These are phyloP conservation scores for Lindbergichthys nudifrons DNA, from an alignment of 2,797 vertebrate species.

Conservation along the genomic window DNA sequence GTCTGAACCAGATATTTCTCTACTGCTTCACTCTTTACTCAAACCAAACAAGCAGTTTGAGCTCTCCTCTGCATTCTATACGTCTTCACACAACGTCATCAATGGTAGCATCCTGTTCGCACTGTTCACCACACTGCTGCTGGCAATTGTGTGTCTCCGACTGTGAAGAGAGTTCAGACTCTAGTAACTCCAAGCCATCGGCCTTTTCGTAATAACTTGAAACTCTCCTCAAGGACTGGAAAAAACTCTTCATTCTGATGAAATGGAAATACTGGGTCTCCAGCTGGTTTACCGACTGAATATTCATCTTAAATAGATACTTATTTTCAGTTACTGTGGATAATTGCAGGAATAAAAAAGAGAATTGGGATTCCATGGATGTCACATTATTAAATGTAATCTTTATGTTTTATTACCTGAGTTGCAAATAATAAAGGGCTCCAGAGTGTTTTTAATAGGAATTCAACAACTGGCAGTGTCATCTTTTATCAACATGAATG, in stretches of 20 bases:
- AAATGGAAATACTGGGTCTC: background rate
- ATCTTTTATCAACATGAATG: conserved; percentile 72
- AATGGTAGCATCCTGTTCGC: conserved; percentile 48
- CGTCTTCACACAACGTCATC: conserved; percentile 36
- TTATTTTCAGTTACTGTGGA: background rate
- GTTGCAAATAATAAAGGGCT: conserved; percentile 44
- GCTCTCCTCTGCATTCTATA: conserved; percentile 23
- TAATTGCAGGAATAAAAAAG: background rate
- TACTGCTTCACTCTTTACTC: background rate
- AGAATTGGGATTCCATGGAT: conserved; percentile 23
- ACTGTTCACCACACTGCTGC: conserved; percentile 42
- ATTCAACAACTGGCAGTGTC: conserved; percentile 67
- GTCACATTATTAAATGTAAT: conserved; percentile 26
- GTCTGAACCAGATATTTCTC: background rate
- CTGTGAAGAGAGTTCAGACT: conserved; percentile 59
- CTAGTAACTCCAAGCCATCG: conserved; percentile 38
- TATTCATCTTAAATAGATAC: conserved; percentile 1
- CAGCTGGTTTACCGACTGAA: conserved; percentile 3
- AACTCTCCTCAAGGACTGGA: conserved; percentile 23
- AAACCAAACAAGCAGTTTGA: conserved; percentile 20
- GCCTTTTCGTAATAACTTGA: conserved; percentile 29
- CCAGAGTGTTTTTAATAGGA: conserved; percentile 60
- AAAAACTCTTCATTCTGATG: conserved; percentile 16
- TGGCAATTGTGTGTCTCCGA: conserved; percentile 44
- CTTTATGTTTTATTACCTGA: conserved; percentile 42